Evolutionary conservation across 2,797 vertebrate species (phyloP).

Genomic region (Rhincodon typus): DNA sequence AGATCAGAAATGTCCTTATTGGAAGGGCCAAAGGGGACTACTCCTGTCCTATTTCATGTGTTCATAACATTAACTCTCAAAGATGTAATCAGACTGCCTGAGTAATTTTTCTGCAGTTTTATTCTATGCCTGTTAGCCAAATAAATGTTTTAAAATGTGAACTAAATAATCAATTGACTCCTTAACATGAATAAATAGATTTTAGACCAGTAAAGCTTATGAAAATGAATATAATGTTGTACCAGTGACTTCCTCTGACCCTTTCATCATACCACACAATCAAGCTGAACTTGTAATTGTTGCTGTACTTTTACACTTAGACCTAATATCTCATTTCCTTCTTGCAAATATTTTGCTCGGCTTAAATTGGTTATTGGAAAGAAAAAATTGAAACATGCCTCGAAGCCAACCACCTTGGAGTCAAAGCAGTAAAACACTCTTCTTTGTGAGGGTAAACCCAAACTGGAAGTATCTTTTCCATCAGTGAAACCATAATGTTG

Average conservation of each 20-base stretch:
- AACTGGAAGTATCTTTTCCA: conserved; percentile 8
- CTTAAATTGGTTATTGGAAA: neutral
- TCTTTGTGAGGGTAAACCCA: no score
- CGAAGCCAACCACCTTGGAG: neutral
- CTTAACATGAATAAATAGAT: neutral
- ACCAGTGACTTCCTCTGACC: neutral
- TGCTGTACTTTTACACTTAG: neutral
- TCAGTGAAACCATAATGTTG: conserved; percentile 31
- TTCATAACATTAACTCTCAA: no score
- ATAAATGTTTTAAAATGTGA: neutral
- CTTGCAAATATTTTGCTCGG: conserved; percentile 29
- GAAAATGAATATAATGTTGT: neutral
- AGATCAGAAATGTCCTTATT: no score
- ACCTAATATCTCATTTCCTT: neutral
- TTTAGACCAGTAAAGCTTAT: neutral
- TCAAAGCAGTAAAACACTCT: conserved; percentile 19
- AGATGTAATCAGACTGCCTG: neutral
- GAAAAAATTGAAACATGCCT: neutral
- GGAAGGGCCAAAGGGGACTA: no score
- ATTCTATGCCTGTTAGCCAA: neutral
- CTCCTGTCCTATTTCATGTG: no score
- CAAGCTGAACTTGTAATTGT: neutral
- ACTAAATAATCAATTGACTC: neutral
- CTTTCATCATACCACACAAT: neutral
- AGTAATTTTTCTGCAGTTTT: neutral